phyloP scores from a whole-genome alignment of 2,113 vertebrate genomes.

The Sphyrna mokarran region DNA sequence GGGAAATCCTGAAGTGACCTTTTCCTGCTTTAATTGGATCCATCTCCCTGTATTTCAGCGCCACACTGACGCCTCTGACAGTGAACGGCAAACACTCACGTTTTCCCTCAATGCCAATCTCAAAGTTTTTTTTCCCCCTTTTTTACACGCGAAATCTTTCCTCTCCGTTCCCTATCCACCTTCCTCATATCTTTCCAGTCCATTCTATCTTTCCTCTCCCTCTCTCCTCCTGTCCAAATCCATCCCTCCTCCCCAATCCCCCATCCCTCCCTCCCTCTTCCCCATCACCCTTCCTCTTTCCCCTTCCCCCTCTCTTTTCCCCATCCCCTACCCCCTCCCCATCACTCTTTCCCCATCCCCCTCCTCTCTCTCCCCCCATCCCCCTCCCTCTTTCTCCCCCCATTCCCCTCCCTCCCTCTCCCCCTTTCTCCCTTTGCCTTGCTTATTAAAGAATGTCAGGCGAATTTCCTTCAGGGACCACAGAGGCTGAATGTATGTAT shows the following conservation, averaged over 20 bases:
- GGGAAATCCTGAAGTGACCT: not conserved
- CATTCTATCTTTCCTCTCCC: too few species aligned
- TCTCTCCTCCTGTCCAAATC: too few species aligned
- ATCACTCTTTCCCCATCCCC: fast-evolving
- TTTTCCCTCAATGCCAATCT: not conserved
- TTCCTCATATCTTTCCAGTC: not conserved
- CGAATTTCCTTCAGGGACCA: not conserved
- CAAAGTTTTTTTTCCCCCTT: not conserved
- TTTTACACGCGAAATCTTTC: too few species aligned
- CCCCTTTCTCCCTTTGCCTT: not conserved
- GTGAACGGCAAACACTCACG: not conserved
- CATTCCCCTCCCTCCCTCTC: too few species aligned
- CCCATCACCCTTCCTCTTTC: too few species aligned
- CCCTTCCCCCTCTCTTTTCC: not conserved
- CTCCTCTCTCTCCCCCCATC: too few species aligned
- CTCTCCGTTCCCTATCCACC: not conserved
- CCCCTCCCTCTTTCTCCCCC: too few species aligned
- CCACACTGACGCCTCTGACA: not conserved
- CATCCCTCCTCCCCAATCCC: too few species aligned
- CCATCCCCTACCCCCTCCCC: not conserved
- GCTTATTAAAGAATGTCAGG: not conserved
- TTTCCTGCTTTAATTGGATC: not conserved
- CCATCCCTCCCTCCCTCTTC: too few species aligned
- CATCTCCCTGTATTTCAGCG: not conserved
- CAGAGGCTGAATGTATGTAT: not conserved